Percentiles rank a stretch among this genome's conserved stretches.
Evolutionary conservation across 2,113 vertebrate genomes (phyloP).

Genomic region (Albula goreensis): DNA sequence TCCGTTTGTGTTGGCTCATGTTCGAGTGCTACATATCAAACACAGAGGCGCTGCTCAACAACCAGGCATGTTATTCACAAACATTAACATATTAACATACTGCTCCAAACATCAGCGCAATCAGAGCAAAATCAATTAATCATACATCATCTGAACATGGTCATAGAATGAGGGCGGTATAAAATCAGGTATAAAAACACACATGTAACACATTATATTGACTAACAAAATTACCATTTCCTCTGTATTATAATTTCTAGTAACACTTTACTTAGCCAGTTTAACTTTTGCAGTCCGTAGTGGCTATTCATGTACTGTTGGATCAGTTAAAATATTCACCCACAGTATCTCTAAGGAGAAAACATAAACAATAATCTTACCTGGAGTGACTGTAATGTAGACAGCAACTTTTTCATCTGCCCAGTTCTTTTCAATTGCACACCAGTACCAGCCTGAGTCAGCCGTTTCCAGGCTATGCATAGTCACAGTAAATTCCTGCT

Average conservation of each 20-base stretch:
- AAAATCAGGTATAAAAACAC: too few species aligned
- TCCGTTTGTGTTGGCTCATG: background rate
- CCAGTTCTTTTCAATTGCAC: background rate
- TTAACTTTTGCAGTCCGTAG: background rate
- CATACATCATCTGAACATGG: too few species aligned
- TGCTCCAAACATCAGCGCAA: background rate
- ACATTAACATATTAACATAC: background rate
- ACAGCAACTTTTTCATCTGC: background rate
- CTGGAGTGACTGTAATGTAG: background rate
- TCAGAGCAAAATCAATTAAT: background rate
- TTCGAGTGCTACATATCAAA: background rate
- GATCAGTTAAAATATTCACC: background rate
- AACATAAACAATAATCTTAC: background rate
- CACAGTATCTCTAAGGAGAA: background rate
- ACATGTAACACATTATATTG: too few species aligned
- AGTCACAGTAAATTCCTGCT: constrained; percentile 1
- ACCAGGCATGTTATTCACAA: background rate
- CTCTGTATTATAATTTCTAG: too few species aligned
- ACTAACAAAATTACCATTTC: too few species aligned
- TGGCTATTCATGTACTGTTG: background rate
- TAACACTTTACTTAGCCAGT: too few species aligned
- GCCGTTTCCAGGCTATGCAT: background rate
- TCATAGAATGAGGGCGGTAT: too few species aligned
- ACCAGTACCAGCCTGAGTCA: constrained; percentile 16
- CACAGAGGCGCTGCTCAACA: background rate